These are phyloP conservation scores for Orthonyx spaldingii DNA, from an alignment of 2,113 vertebrate species.

Conservation along the genomic window DNA sequence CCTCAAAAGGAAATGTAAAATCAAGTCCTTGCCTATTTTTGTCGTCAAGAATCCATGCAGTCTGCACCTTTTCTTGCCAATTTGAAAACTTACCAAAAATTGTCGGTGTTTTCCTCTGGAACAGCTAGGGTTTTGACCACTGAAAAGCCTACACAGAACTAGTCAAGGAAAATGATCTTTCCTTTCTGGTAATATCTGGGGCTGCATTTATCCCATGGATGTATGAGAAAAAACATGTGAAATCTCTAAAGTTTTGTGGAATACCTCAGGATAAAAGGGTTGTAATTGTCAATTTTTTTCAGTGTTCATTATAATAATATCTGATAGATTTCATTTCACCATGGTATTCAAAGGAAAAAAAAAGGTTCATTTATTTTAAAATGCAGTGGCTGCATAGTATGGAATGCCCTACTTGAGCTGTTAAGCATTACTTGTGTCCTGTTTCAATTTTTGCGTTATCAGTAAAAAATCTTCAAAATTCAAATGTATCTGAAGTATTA, in stretches of 20 bases:
- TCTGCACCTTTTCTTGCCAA: neutral
- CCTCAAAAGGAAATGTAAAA: constrained; percentile 6
- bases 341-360: neutral
- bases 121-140: neutral
- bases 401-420: neutral
- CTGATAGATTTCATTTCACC: neutral
- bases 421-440: neutral
- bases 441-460: neutral
- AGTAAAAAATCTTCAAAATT: neutral
- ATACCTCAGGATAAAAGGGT: neutral
- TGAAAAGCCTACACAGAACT: neutral
- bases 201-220: neutral
- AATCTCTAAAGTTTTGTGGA: neutral
- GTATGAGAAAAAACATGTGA: neutral
- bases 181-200: neutral
- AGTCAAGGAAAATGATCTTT: neutral
- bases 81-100: neutral
- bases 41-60: neutral
- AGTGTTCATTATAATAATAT: neutral
- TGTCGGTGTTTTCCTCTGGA: neutral
- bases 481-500: neutral
- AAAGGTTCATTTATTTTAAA: neutral
- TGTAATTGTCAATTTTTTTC: neutral
- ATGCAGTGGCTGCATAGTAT: neutral
- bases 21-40: neutral